These are phyloP conservation scores for Hapalemur alaotrensis DNA, from an alignment of 2,797 vertebrate genomes.

Conservation along the genomic window DNA sequence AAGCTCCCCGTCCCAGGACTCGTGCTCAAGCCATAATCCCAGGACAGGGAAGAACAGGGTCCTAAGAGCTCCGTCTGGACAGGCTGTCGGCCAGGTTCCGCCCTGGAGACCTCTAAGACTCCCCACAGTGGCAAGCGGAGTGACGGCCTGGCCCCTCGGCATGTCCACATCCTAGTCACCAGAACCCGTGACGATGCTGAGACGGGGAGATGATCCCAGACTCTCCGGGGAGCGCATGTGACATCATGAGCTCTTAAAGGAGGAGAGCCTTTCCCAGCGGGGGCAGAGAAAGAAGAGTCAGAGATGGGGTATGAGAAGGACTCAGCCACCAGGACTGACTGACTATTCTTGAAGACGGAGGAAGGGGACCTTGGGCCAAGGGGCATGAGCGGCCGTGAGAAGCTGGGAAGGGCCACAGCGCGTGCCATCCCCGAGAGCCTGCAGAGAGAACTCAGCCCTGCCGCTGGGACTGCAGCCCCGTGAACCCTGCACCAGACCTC, in stretches of 20 bases:
- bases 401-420: rapidly evolving
- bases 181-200: background rate
- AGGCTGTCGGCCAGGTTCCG: background rate
- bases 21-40: background rate
- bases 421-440: rapidly evolving
- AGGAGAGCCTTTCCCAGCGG: background rate
- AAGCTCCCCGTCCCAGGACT: background rate
- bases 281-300: background rate
- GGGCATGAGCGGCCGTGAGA: rapidly evolving
- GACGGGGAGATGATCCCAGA: too few relatives aligned
- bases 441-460: background rate
- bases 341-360: background rate
- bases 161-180: rapidly evolving
- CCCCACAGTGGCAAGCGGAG: background rate
- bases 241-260: background rate
- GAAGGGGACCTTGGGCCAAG: too few relatives aligned
- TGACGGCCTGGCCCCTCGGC: background rate
- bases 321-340: background rate
- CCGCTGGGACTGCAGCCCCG: rapidly evolving
- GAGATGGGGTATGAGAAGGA: background rate
- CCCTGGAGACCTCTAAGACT: background rate
- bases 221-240: rapidly evolving
- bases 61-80: too few relatives aligned
- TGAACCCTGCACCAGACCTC: background rate
- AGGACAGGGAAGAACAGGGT: too few relatives aligned